phyloP scores from a whole-genome alignment of 2,113 vertebrate species.

The Pseudorhombus dupliciocellatus region DNA sequence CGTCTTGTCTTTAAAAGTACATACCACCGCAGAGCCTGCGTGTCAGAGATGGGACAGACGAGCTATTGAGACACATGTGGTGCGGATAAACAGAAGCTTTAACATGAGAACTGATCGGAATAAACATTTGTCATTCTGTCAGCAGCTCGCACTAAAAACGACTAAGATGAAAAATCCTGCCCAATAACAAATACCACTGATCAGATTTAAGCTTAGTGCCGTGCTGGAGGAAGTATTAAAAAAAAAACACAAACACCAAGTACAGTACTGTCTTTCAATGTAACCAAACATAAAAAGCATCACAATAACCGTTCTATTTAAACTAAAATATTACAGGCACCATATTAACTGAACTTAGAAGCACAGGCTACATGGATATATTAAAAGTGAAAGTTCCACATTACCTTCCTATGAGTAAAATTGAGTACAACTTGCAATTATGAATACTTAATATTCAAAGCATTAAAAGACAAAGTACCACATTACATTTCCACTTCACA shows the following conservation, averaged over 20 bases:
- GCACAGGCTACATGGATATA: neutral
- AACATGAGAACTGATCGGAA: neutral
- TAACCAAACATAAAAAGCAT: no score
- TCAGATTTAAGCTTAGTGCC: neutral
- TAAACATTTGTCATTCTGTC: neutral
- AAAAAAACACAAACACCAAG: neutral
- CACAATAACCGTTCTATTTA: no score
- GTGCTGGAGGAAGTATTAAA: neutral
- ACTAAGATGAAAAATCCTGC: neutral
- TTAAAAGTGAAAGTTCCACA: neutral
- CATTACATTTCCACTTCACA: no score
- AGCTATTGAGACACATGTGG: slow-evolving; percentile 14
- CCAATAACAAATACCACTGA: slow-evolving; percentile 4
- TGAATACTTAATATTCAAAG: no score
- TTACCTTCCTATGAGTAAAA: no score
- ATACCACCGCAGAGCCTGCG: slow-evolving; percentile 84
- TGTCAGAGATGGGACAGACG: slow-evolving; percentile 38
- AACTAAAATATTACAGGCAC: no score
- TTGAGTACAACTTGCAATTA: no score
- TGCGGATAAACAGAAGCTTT: slow-evolving; percentile 10
- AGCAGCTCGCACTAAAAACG: neutral
- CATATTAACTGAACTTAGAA: no score
- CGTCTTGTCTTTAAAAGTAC: slow-evolving; percentile 91
- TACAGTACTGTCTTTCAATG: no score
- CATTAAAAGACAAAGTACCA: no score